Evolutionary conservation across 2,113 vertebrate genomes (phyloP).

Genomic region (Gnathonemus longibarbis): DNA sequence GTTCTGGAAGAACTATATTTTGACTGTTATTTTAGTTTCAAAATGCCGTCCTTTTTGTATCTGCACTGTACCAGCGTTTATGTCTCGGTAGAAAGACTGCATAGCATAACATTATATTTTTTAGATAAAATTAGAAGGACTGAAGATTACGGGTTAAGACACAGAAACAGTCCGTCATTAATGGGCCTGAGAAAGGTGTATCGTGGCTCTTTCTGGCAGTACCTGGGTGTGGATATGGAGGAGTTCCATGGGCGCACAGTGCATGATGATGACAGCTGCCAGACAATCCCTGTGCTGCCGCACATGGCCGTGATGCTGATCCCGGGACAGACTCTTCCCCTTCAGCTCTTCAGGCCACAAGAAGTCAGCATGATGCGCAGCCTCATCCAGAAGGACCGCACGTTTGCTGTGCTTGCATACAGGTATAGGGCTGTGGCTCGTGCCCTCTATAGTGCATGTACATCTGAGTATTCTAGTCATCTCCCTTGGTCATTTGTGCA

Average conservation of each 20-base stretch:
- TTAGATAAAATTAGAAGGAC: not conserved
- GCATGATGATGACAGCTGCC: constrained; percentile 91
- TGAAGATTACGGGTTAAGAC: not conserved
- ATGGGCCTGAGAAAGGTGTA: not conserved
- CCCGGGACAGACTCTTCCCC: constrained; percentile 88
- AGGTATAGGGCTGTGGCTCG: not conserved
- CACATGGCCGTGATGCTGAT: constrained; percentile 84
- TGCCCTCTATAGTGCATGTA: not conserved
- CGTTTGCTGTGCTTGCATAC: constrained; percentile 68
- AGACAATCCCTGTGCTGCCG: constrained; percentile 83
- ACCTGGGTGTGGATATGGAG: constrained; percentile 93
- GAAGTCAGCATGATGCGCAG: constrained; percentile 97
- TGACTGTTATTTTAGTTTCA: not conserved
- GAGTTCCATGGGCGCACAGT: constrained; percentile 92
- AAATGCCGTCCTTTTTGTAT: not conserved
- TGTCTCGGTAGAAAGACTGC: not conserved
- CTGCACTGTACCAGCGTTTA: not conserved
- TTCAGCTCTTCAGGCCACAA: constrained; percentile 88
- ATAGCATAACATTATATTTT: not conserved
- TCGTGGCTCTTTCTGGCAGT: constrained; percentile 54
- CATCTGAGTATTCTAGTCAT: not conserved
- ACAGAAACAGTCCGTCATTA: not conserved
- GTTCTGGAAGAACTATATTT: not conserved
- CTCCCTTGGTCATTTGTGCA: not conserved
- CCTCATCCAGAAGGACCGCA: constrained; percentile 87